phyloP scores from a whole-genome alignment of 2,888 invertebrate species.

The Ectemnius cavifrons region DNA sequence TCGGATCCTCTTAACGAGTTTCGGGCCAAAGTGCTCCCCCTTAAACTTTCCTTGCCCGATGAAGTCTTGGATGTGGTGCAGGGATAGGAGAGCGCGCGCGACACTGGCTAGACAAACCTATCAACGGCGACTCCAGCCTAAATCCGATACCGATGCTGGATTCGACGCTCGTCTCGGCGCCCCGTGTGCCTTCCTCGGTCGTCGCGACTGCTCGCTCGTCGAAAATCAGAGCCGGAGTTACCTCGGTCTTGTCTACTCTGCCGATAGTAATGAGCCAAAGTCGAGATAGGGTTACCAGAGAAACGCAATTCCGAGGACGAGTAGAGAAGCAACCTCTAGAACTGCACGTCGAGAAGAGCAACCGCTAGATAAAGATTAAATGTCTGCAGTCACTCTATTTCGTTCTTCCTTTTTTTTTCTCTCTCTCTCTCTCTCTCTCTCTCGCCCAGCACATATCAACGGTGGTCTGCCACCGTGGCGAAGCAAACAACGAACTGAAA shows the following conservation, averaged over 20 bases:
- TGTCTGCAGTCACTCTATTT: background rate
- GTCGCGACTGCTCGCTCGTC: no score
- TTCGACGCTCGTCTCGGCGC: background rate
- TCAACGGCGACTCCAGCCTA: conserved; percentile 9
- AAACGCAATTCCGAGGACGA: no score
- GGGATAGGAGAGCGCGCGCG: conserved; percentile 7
- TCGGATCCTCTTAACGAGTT: conserved; percentile 45
- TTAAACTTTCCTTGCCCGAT: conserved; percentile 36
- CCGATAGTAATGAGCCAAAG: no score
- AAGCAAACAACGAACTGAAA: no score
- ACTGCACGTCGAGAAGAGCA: background rate
- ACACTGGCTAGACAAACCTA: conserved; percentile 8
- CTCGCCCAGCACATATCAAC: background rate
- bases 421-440: no score
- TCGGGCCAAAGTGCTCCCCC: conserved; percentile 20
- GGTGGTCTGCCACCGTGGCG: no score
- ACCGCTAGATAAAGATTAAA: background rate
- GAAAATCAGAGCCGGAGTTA: no score
- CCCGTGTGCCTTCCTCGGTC: no score
- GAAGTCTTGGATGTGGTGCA: background rate
- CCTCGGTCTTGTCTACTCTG: no score
- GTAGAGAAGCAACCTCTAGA: no score
- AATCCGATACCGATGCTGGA: conserved; percentile 3
- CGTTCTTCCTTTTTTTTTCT: no score
- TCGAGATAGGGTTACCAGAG: no score